phyloP scores from a whole-genome alignment of 2,888 invertebrate species.

The Drosophila putrida region DNA sequence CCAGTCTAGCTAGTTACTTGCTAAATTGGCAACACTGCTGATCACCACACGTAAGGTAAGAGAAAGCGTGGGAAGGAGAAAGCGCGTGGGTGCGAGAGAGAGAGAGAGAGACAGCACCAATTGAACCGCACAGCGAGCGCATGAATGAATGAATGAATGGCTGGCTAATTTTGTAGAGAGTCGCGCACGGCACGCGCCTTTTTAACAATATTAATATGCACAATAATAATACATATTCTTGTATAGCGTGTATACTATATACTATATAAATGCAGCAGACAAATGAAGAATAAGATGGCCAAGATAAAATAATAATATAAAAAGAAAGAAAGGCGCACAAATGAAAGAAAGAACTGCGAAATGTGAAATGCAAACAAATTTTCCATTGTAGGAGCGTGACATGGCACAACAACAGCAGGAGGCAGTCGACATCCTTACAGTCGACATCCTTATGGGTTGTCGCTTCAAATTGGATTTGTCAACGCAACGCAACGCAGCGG shows the following conservation, averaged over 20 bases:
- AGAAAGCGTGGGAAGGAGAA: background rate
- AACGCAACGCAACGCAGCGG: constrained; percentile 26
- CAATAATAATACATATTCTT: constrained; percentile 55
- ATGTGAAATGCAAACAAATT: constrained; percentile 61
- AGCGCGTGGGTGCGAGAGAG: background rate
- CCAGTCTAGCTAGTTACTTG: no score
- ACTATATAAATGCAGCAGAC: constrained; percentile 32
- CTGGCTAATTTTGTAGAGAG: constrained; percentile 76
- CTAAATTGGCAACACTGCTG: no score
- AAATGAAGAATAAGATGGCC: constrained; percentile 52
- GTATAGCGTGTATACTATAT: background rate
- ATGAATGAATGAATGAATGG: constrained; percentile 68
- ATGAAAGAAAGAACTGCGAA: constrained; percentile 41
- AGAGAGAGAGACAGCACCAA: no score
- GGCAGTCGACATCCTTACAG: constrained; percentile 26
- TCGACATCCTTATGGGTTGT: constrained; percentile 22
- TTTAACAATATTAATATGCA: constrained; percentile 79
- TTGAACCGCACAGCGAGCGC: constrained; percentile 48
- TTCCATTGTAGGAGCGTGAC: constrained; percentile 64
- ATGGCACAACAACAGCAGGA: constrained; percentile 43
- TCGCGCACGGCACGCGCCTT: constrained; percentile 56
- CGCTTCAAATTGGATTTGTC: constrained; percentile 55
- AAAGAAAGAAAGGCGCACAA: constrained; percentile 6
- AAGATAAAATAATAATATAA: constrained; percentile 13
- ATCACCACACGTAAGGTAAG: no score